phyloP scores from a whole-genome alignment of 2,113 vertebrate species.

The cattle (Bos taurus) region ARS-UCD2.0 NC_037344.1:63077501-63078000 shows the following conservation, averaged over 20 bases:
- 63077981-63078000: neutral
- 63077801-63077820: neutral
- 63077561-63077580: neutral
- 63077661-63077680: neutral
- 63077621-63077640: neutral
- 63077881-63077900: neutral
- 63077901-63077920: neutral
- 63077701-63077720: neutral
- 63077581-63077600: neutral
- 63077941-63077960: neutral
- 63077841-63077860: neutral
- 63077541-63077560: neutral
- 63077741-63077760: neutral
- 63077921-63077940: neutral
- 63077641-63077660: neutral
- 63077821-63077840: neutral
- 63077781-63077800: neutral
- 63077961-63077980: neutral
- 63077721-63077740: neutral
- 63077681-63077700: neutral
- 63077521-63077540: neutral
- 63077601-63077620: neutral
- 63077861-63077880: neutral
- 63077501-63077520: neutral
- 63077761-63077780: neutral